Evolutionary conservation across 92 coral and sea anemone genomes (phyloP), one percentile per base, ranked within the genome.

Genomic region (Parazoanthus atlanticus): DNA sequence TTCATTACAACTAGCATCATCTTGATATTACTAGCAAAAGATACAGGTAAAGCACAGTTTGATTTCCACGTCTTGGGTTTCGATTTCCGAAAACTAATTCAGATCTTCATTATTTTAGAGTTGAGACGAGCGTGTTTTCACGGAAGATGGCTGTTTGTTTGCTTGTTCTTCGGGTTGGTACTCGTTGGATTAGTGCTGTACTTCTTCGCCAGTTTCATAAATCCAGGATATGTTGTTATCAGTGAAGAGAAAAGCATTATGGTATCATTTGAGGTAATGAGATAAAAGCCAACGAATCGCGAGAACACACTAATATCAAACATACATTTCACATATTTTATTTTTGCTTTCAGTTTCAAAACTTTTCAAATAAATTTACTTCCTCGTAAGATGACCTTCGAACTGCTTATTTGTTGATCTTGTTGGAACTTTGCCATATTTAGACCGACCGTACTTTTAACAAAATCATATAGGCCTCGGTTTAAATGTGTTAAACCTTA

Each of bases 191-290:
- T 94, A 29, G 80, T 95, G 40, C 94, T 97, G 77, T 97, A 95
- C 82, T 97, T 97, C 76, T 95, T 93, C 47, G 98, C 99, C 56
- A 93, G 99, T 66, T 93, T 92, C 28, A 94, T 95, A 89, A 98
- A 97, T 86, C 99, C 99, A 74, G 99, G 99, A 25, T 97, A 92
- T 88, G 91, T 96, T 72, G 95, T 93, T 85, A 86, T 91, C 43
- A 93, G 93, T 61, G 94, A 84, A 41, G 92, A 95, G 43, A 95
- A 94, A 74, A 96, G 94, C 46, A 97, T 97, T 49, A 84, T 97
- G 91, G 96, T 97, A 15, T 71, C 99, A 6, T 97, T 94, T 85
- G 99, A 97, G 98, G 99, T 97, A 88, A 82, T 85, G 31, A 32
- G 56, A 41, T 1, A 2, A 1, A 21, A 36, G 15, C 79, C 13